Conservation (phyloP, 1,140 invertebrate genomes). For the Argopecten irradians region DNA sequence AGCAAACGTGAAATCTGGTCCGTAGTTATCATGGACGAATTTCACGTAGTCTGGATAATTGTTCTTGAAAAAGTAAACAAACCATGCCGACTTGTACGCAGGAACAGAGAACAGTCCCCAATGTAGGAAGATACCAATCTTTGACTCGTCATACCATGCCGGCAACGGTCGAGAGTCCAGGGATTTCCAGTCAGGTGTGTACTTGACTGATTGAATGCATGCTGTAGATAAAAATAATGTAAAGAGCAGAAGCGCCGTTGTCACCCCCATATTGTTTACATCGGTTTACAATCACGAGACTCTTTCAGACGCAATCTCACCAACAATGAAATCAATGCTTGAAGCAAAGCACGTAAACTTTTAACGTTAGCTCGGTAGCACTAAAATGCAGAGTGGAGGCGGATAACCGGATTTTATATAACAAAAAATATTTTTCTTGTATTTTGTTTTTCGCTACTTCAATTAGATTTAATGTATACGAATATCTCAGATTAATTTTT, state of each 20-base stretch:
- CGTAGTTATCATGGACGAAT: constrained; percentile 72
- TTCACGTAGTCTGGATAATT: constrained; percentile 45
- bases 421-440: too few species aligned
- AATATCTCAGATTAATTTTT: too few species aligned
- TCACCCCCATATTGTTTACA: neutral
- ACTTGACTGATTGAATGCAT: constrained; percentile 24
- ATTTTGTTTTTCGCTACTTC: too few species aligned
- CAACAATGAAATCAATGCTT: neutral
- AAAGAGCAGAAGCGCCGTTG: neutral
- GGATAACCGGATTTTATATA: too few species aligned
- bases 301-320: neutral
- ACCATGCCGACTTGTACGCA: constrained; percentile 54
- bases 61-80: constrained; percentile 68
- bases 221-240: neutral
- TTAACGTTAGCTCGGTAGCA: too few species aligned
- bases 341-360: neutral
- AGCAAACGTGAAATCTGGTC: constrained; percentile 71
- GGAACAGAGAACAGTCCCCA: constrained; percentile 72
- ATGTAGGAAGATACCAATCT: constrained; percentile 75
- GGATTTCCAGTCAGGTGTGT: constrained; percentile 73
- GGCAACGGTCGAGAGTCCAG: constrained; percentile 75
- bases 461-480: too few species aligned
- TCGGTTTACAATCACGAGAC: constrained; percentile 8
- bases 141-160: constrained; percentile 75
- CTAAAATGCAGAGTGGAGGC: too few species aligned